phyloP scores from a whole-genome alignment of 2,888 invertebrate species.

The Heliconius ethilla region DNA sequence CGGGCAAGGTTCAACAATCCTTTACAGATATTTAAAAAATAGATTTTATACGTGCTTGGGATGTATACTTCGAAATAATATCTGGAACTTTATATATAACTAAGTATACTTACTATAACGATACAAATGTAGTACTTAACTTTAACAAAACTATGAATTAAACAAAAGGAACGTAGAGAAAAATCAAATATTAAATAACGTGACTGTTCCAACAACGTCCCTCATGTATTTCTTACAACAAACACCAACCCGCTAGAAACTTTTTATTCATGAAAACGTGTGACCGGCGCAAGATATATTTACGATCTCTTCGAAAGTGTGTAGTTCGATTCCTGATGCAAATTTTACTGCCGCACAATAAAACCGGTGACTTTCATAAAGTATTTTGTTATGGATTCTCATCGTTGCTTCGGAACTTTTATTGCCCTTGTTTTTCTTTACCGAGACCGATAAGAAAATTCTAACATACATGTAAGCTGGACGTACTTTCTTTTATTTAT shows the following conservation, averaged over 20 bases:
- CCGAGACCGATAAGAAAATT: slow-evolving; percentile 16
- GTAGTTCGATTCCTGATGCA: slow-evolving; percentile 71
- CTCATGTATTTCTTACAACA: slow-evolving; percentile 41
- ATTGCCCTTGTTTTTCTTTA: slow-evolving; percentile 26
- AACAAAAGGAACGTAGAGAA: neutral
- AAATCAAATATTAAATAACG: slow-evolving; percentile 32
- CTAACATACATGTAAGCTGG: neutral
- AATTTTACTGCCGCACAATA: slow-evolving; percentile 69
- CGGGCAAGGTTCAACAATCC: slow-evolving; percentile 27
- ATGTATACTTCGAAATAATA: neutral
- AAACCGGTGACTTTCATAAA: slow-evolving; percentile 69
- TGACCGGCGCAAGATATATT: slow-evolving; percentile 68
- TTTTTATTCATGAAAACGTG: slow-evolving; percentile 69
- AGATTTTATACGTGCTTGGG: slow-evolving; percentile 22
- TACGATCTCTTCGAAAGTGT: slow-evolving; percentile 73
- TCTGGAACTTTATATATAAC: neutral
- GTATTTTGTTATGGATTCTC: slow-evolving; percentile 50
- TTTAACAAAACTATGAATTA: neutral
- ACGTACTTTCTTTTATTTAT: neutral
- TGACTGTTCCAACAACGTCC: slow-evolving; percentile 31
- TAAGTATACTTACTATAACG: neutral
- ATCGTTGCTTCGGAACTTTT: slow-evolving; percentile 33
- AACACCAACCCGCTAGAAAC: slow-evolving; percentile 41
- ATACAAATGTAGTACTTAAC: neutral
- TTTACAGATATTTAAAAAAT: slow-evolving; percentile 19